Conservation (phyloP, 2,113 vertebrate species). For the Apteryx mantelli region DNA sequence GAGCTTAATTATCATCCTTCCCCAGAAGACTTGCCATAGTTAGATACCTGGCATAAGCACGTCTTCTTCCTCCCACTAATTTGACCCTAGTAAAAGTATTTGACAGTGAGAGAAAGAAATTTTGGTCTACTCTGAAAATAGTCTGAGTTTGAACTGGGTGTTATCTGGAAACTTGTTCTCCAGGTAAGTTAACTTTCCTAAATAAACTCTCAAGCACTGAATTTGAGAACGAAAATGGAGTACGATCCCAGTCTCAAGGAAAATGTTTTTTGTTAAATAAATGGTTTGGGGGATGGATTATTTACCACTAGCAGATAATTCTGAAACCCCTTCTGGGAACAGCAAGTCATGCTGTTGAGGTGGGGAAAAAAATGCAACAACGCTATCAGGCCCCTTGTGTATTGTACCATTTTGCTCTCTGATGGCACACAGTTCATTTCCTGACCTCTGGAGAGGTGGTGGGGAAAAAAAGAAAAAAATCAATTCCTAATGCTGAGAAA, state of each 20-base stretch:
- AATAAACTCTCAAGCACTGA: not conserved
- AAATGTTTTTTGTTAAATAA: not conserved
- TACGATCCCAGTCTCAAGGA: not conserved
- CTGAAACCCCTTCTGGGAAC: not conserved
- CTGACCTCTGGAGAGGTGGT: slow-evolving; percentile 24
- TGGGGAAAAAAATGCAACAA: not conserved
- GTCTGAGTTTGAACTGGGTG: not conserved
- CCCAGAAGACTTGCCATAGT: not conserved
- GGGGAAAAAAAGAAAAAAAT: not conserved
- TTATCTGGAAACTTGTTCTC: not conserved
- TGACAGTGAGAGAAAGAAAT: not conserved
- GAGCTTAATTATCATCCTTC: not conserved
- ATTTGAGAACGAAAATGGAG: slow-evolving; percentile 16
- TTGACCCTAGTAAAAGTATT: not conserved
- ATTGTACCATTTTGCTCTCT: not conserved
- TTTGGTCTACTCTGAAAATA: not conserved
- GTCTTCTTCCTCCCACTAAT: not conserved
- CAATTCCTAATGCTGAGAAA: slow-evolving; percentile 29
- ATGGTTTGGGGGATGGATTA: not conserved
- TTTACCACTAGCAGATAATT: not conserved
- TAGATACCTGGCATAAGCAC: not conserved
- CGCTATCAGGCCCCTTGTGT: not conserved
- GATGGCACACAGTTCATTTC: slow-evolving; percentile 46
- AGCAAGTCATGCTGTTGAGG: not conserved
- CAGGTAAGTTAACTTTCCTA: not conserved